Evolutionary conservation across 1,140 invertebrate genomes (phyloP).

Genomic region (Lucilia cuprina): DNA sequence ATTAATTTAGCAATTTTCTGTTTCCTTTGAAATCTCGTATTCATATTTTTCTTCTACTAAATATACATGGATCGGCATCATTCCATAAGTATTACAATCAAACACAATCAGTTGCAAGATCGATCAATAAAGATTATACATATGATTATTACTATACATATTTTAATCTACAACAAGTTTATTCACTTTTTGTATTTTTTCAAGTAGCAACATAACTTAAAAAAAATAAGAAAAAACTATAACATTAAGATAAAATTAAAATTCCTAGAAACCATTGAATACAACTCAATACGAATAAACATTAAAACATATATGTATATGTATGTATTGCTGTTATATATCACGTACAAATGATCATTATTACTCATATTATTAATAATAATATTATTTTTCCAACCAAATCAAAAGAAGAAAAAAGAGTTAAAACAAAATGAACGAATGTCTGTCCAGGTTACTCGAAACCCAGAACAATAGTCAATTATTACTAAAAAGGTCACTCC

Average conservation of each 20-base stretch:
- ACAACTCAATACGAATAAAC: not conserved
- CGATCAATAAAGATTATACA: too few species aligned
- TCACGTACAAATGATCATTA: not conserved
- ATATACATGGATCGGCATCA: too few species aligned
- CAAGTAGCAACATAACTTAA: not conserved
- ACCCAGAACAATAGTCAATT: too few species aligned
- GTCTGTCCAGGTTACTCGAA: not conserved
- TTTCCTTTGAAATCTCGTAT: too few species aligned
- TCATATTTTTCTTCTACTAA: too few species aligned
- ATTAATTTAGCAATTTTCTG: too few species aligned
- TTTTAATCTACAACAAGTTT: not conserved
- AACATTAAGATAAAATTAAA: not conserved
- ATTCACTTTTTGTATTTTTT: not conserved
- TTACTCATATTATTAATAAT: not conserved
- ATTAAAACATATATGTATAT: not conserved
- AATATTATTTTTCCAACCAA: not conserved
- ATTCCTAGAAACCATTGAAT: not conserved
- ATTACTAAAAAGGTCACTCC: too few species aligned
- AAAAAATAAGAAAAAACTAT: not conserved
- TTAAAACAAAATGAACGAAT: not conserved
- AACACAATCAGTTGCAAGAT: too few species aligned
- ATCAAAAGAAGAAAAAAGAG: not conserved
- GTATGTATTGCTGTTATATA: not conserved
- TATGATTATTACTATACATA: too few species aligned
- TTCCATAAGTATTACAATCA: too few species aligned